Base-by-base conservation (phyloP, 2,888 invertebrate genomes). In the Hyalella azteca region DNA sequence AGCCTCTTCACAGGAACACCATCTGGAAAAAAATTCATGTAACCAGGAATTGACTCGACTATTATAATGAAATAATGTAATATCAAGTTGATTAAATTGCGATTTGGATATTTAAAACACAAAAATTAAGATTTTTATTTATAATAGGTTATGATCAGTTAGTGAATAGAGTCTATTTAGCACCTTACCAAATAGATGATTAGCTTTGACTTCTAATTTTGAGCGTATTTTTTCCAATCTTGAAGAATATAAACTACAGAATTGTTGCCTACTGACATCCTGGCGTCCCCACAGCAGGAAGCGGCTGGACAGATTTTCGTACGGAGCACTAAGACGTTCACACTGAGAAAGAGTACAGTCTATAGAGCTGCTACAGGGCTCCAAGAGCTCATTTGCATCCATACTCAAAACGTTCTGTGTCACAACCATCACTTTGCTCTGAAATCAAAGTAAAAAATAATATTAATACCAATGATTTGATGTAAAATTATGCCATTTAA, bases 151-250 rank as follows among this genome's bases (percentile, higher is more conserved):
- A n/a, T n/a, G n/a, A n/a, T n/a, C n/a, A 50, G 50, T 50, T 13
- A 50, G 22, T 22, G 2, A 13, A 50, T 2, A 7, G 1, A 7
- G 19, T 4, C 22, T 1, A 3, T 15, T 15, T 11, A 48, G 22
- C 15, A 29, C 60, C 83, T 48, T 29, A 83, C 83, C 79, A 78
- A 81, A 83, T 48, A 22, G 77, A 29, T 32, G 11, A 11, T 4
- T 45, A 26, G 81, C 80, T 66, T 50, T 79, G 11, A 49, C 49
- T 73, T 80, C 79, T 40, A 83, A 76, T 41, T 39, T 13, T 32
- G 83, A 80, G 32, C 81, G 60, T 73, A 81, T 78, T 26, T 73
- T 80, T 45, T 80, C 78, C 49, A 83, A 73, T 40, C 83, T 78
- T 54, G 83, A 79, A 4, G 79, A 76, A 49, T 83, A 83, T 45